Evolutionary conservation across 1,140 invertebrate species (phyloP), one percentile per base, ranked within the genome.

Genomic region (Carposina sasakii): DNA sequence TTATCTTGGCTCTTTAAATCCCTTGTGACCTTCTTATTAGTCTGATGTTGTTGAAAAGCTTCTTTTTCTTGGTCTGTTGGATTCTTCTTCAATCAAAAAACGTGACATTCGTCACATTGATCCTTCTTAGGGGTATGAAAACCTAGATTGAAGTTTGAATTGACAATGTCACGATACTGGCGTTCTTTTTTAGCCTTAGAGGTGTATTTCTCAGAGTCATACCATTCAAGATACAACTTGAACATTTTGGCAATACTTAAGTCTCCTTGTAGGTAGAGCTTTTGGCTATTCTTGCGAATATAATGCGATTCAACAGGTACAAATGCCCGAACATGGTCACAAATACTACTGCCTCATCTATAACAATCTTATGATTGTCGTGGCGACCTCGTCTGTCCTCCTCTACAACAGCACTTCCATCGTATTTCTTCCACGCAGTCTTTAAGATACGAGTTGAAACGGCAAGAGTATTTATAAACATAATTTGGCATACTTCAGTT

Each of bases 361-460:
- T 42, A 15, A 52, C 44, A 30, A 12, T 45, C 22, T 52, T 52
- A 3, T 50, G 44, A 30, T 60, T 37, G 20, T 48, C 24, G 45
- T 61, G 40, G 3, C 28, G 24, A 10, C 58, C 52, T 8, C 51
- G 24, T 48, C 49, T 53, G 37, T 57, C 48, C 12, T 44, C 44
- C 16, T 50, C 48, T 28, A 48, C 15, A 5, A 40, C 30, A n/a
- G 30, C 10, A 9, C 26, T 16, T 30, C 47, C 53, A 19, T 60
- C 49, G 30, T 47, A 51, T 40, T 61, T 57, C 22, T 48, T 51
- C 44, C 51, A 57, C 5, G 54, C 47, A 12, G 54, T 61, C n/a
- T 16, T 51, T 22, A 61, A 17, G 6, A 54, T 37, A 36, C 44
- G 37, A 24, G 46, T 44, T 34, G 30, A 26, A 37, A 44, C 12